Evolutionary conservation across 2,113 vertebrate genomes (phyloP), one percentile per base, ranked within the genome.

Genomic region (Mugil cephalus): DNA sequence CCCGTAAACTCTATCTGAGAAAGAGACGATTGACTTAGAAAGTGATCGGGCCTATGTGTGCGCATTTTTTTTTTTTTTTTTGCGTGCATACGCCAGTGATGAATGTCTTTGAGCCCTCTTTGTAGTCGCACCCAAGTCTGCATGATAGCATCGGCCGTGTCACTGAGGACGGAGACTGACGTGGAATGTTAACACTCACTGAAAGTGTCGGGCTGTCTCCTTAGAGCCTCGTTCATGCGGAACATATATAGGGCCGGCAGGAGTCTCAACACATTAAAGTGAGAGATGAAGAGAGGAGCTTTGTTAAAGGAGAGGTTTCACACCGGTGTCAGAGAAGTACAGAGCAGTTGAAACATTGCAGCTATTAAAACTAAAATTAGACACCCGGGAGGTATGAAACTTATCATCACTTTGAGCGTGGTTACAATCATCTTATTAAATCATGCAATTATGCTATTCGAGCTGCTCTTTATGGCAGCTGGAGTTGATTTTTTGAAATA

Each of bases 171-270:
- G 35, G 75, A 84, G 79, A 79, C 72, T 80, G 65, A 88, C 77
- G 80, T 84, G 91, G 88, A 92, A 92, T 91, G 84, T 91, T 91
- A 88, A 83, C 83, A 76, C 56, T 74, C 79, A 72, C 83, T 72
- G 69, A 85, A 89, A 84, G 82, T 83, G 77, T 77, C 88, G 87
- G 82, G 76, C 78, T 78, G 77, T 88, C 87, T 91, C 84, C 86
- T 85, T 65, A 84, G 74, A 80, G 56, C 76, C 74, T 73, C 80
- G 73, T 79, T 65, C 83, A 82, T 85, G 82, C 89, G 85, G 74
- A 90, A 90, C 77, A 8, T 2, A 79, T 84, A 88, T 74, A 78
- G 67, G 40, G 58, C 48, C 43, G 8, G 38, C 55, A 68, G 68
- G 47, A 78, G 77, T 72, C 60, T 77, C 79, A 82, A 77, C 85